Evolutionary conservation across 2,888 invertebrate species (phyloP).

Genomic region (Catocala fraxini): DNA sequence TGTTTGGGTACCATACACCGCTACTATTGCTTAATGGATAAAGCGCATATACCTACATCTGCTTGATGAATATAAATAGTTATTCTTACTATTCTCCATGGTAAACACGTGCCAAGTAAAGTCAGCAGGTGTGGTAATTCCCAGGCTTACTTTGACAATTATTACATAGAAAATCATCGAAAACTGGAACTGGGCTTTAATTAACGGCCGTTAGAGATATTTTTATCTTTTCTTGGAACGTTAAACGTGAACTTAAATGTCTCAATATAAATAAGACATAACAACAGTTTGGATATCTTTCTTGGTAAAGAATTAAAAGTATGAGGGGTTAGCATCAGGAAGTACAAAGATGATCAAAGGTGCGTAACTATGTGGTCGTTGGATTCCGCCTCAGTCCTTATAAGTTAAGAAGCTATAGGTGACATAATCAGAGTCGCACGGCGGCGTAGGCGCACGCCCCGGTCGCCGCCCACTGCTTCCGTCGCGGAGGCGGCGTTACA

Average conservation of each 20-base stretch:
- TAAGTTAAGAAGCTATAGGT: constrained; percentile 77
- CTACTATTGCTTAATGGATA: constrained; percentile 77
- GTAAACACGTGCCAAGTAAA: constrained; percentile 65
- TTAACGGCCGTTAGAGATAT: constrained; percentile 53
- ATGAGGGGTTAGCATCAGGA: constrained; percentile 43
- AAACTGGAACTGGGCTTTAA: constrained; percentile 52
- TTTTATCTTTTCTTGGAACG: constrained; percentile 51
- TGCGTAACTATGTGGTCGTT: constrained; percentile 53
- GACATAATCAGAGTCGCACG: constrained; percentile 71
- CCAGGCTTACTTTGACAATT: constrained; percentile 59
- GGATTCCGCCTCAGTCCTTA: constrained; percentile 74
- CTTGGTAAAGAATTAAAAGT: constrained; percentile 42
- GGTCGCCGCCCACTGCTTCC: constrained; percentile 83
- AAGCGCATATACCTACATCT: constrained; percentile 62
- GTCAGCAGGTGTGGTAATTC: constrained; percentile 63
- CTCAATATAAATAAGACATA: constrained; percentile 42
- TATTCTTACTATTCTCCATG: constrained; percentile 56
- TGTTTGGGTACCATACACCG: constrained; percentile 65
- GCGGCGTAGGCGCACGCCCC: constrained; percentile 74
- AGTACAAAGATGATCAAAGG: constrained; percentile 40
- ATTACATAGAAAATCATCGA: constrained; percentile 58
- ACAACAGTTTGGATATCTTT: constrained; percentile 33
- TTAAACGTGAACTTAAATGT: constrained; percentile 34
- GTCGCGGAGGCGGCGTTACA: constrained; percentile 77
- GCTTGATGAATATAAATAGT: constrained; percentile 72